Conservation (phyloP, 2,888 invertebrate species). For the Tridacna gigas region DNA sequence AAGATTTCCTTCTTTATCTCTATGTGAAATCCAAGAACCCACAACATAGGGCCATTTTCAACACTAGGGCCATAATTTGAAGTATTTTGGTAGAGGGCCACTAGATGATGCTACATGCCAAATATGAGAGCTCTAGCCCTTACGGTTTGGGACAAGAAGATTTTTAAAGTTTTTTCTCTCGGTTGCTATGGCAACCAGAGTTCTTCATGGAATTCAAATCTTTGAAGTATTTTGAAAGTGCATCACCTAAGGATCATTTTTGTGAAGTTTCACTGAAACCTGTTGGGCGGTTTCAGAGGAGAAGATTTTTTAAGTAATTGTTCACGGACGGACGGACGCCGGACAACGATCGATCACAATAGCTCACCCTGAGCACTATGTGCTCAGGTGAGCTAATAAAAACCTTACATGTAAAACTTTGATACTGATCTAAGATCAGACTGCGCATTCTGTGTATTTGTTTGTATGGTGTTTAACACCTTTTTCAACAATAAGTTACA, state of each 20-base stretch:
- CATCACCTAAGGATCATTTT: background rate
- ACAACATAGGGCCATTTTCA: background rate
- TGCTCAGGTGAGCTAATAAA: background rate
- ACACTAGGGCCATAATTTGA: background rate
- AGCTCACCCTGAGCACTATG: background rate
- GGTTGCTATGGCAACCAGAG: too few species aligned
- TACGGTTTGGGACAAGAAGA: background rate
- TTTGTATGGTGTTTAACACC: too few species aligned
- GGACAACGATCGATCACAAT: background rate
- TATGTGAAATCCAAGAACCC: background rate
- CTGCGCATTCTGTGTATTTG: too few species aligned
- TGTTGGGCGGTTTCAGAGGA: background rate
- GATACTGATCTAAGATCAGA: too few species aligned
- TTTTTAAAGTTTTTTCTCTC: background rate
- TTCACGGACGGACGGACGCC: background rate
- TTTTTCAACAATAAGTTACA: too few species aligned
- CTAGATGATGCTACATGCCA: background rate
- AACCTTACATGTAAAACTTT: too few species aligned
- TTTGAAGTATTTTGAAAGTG: background rate
- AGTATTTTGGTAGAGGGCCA: background rate
- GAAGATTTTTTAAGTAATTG: background rate
- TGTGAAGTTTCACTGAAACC: background rate
- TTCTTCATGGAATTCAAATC: background rate
- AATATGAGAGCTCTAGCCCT: background rate
- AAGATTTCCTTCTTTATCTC: background rate